Evolutionary conservation across 2,888 invertebrate genomes (phyloP).

Genomic region (Andrena haemorrhoa): DNA sequence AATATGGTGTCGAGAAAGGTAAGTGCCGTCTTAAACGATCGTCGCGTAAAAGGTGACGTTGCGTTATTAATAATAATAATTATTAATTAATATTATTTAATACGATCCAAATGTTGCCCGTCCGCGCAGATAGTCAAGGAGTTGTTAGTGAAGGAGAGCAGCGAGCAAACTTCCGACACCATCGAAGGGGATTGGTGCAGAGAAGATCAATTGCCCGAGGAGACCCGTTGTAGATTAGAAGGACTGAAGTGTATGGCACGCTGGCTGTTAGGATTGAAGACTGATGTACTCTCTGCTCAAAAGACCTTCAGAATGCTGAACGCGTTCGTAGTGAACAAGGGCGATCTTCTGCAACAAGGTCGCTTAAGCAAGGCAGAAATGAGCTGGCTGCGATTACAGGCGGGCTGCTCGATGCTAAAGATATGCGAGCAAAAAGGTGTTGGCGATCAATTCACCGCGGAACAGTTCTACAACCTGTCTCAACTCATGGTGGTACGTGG

Average conservation of each 20-base stretch:
- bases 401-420: conserved; percentile 98
- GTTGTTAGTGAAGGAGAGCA: conserved; percentile 93
- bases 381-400: conserved; percentile 96
- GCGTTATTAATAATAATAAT: too few species aligned
- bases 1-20: conserved; percentile 97
- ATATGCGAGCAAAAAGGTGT: conserved; percentile 98
- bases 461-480: conserved; percentile 97
- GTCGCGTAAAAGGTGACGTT: background rate
- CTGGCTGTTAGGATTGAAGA: conserved; percentile 96
- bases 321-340: conserved; percentile 97
- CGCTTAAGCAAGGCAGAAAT: conserved; percentile 94
- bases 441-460: conserved; percentile 96
- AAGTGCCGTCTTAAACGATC: conserved; percentile 63
- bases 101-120: background rate
- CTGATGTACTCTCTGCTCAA: conserved; percentile 94
- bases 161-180: conserved; percentile 86
- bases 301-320: conserved; percentile 97
- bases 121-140: conserved; percentile 94
- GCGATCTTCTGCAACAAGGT: conserved; percentile 92
- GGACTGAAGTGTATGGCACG: conserved; percentile 98
- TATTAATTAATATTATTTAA: too few species aligned
- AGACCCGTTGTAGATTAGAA: conserved; percentile 96
- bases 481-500: conserved; percentile 93
- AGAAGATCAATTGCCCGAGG: conserved; percentile 94
- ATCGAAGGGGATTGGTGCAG: conserved; percentile 91